Base-by-base conservation (phyloP, 2,888 invertebrate genomes). In the Rhabditophanes sp. region DNA sequence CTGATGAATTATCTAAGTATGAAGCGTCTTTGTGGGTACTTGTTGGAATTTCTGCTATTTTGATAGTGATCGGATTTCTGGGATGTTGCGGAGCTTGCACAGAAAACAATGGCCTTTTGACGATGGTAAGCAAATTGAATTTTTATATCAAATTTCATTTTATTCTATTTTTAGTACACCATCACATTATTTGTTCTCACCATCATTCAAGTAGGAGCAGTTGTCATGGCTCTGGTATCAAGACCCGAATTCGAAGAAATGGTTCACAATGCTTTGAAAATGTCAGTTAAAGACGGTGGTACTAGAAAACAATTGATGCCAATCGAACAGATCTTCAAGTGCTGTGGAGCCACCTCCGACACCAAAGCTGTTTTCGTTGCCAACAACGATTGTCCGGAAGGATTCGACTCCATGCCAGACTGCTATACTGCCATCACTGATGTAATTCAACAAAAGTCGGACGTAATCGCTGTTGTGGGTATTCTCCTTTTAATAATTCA, bases 11-110 rank as follows among this genome's bases (percentile, higher is more conserved):
- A 23, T 50, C 47, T 24, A 35, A 59, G 59, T 61, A 62, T 33
- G 53, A 62, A 44, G 56, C 61, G 0, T 53, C 54, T 5, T 41
- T 61, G 14, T 61, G 61, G 61, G 47, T 61, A 15, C 37, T 61
- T 8, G 56, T 53, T n/a, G 61, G 48, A 0, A 50, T 62, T 25
- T 60, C 58, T 11, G 53, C 51, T 25, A 44, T 61, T 15, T 41
- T 61, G 9, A 48, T 61, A 37, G 22, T 56, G 17, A 57, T 61
- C 17, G 61, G 61, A 20, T 61, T 61, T 33, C 45, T 60, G 22
- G 40, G 61, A 30, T 61, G 61, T 27, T 60, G 58, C 29, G 61
- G 61, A 15, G 56, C 61, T 5, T 50, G 47, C 19, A 58, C 56
- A 30, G 56, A 61, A 30, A 50, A 45, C 25, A 43, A 45, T 23